These are phyloP conservation scores for Anoplopoma fimbria DNA, from an alignment of 2,113 vertebrate genomes.

Conservation along the genomic window DNA sequence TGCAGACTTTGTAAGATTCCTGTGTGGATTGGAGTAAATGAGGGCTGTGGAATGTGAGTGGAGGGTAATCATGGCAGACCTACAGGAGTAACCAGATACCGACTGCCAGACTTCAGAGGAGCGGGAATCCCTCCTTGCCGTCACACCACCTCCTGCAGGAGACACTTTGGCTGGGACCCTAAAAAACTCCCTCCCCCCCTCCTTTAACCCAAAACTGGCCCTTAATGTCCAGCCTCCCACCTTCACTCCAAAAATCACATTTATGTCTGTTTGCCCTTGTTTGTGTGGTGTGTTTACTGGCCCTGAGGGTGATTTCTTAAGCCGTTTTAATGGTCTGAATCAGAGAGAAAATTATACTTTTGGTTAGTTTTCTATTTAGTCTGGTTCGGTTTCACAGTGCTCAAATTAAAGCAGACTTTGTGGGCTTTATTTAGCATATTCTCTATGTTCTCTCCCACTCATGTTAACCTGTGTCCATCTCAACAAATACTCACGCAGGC, in stretches of 20 bases:
- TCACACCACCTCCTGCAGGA: constrained; percentile 66
- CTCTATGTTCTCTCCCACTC: neutral
- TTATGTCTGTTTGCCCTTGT: constrained; percentile 19
- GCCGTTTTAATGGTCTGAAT: neutral
- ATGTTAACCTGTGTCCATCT: neutral
- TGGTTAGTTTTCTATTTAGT: neutral
- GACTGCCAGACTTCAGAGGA: constrained; percentile 75
- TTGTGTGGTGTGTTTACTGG: constrained; percentile 4
- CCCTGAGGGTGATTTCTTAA: neutral
- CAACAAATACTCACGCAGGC: neutral
- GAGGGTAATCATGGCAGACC: constrained; percentile 77
- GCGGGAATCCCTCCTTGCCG: constrained; percentile 67
- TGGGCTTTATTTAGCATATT: neutral
- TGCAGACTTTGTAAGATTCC: constrained; percentile 76
- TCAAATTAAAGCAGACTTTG: neutral
- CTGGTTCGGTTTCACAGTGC: neutral
- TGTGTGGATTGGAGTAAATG: constrained; percentile 80
- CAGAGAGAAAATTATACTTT: neutral
- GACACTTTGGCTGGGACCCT: constrained; percentile 71
- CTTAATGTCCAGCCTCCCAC: constrained; percentile 15
- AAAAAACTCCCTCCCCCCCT: constrained; percentile 5
- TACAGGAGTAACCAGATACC: constrained; percentile 79
- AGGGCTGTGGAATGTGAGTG: constrained; percentile 77
- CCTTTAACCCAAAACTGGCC: constrained; percentile 37
- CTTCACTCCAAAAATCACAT: neutral